phyloP scores from a whole-genome alignment of 2,888 invertebrate species.

The Vannuccia rotundouncinata region DNA sequence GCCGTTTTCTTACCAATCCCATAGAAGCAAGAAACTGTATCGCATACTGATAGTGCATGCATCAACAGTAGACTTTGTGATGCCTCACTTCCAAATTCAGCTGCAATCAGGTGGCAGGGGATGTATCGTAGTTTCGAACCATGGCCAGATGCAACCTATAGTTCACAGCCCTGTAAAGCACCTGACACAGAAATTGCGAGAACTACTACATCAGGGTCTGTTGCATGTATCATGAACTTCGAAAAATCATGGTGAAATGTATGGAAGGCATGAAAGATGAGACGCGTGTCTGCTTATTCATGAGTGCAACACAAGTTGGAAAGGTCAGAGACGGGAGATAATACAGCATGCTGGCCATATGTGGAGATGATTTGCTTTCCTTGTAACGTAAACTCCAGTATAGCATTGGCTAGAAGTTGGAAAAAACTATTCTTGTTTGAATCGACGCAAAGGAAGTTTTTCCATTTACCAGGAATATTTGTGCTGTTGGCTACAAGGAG shows the following conservation, averaged over 20 bases:
- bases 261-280: conserved; percentile 39
- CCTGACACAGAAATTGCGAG: conserved; percentile 37
- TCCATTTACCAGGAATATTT: conserved; percentile 40
- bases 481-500: conserved; percentile 21
- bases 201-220: conserved; percentile 41
- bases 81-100: conserved; percentile 31
- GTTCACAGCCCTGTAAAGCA: conserved; percentile 10
- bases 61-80: background rate
- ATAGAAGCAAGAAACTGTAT: background rate
- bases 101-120: conserved; percentile 40
- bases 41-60: background rate
- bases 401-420: background rate
- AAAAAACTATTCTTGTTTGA: conserved; percentile 37
- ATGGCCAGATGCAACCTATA: conserved; percentile 42
- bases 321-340: background rate
- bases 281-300: conserved; percentile 42
- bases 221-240: conserved; percentile 38
- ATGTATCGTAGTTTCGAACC: conserved; percentile 41
- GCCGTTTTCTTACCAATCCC: background rate
- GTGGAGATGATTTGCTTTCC: background rate
- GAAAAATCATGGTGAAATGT: conserved; percentile 27
- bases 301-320: conserved; percentile 36
- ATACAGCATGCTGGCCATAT: background rate
- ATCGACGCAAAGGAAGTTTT: conserved; percentile 39
- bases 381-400: background rate